A percentile compares a stretch with the other conserved stretches of the same genome.
Evolutionary conservation across 2,888 invertebrate species (phyloP).

Genomic region (Lottia gigantea): DNA sequence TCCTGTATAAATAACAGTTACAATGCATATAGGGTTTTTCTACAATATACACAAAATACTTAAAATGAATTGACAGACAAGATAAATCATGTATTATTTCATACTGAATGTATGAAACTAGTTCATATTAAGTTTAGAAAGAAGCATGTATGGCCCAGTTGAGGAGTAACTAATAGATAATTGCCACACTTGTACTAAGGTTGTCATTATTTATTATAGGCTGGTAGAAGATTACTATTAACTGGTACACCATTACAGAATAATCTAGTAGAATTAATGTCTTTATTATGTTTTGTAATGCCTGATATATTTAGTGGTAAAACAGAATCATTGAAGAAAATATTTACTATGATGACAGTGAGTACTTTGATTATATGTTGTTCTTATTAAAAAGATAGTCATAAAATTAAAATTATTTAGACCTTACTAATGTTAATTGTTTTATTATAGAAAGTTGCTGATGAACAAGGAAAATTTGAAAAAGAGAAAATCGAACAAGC

Average conservation of each 20-base stretch:
- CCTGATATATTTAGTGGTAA: conserved; percentile 92
- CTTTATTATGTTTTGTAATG: conserved; percentile 94
- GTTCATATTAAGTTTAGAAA: too few species aligned
- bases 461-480: conserved; percentile 79
- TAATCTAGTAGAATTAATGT: conserved; percentile 94
- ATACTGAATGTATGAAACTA: too few species aligned
- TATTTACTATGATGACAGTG: conserved; percentile 76
- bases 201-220: conserved; percentile 64
- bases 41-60: too few species aligned
- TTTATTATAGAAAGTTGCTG: conserved; percentile 39
- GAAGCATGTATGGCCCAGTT: too few species aligned
- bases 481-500: conserved; percentile 90
- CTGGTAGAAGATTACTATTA: conserved; percentile 85
- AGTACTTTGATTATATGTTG: conserved; percentile 28
- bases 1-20: too few species aligned
- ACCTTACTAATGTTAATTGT: background rate
- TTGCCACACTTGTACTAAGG: too few species aligned
- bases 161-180: too few species aligned
- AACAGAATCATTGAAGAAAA: conserved; percentile 84
- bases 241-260: conserved; percentile 98
- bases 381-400: background rate
- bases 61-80: too few species aligned
- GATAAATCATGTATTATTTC: too few species aligned
- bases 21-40: too few species aligned
- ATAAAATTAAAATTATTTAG: too few species aligned